These are phyloP conservation scores for Trachemys scripta DNA, from an alignment of 2,113 vertebrate species.

Conservation along the genomic window DNA sequence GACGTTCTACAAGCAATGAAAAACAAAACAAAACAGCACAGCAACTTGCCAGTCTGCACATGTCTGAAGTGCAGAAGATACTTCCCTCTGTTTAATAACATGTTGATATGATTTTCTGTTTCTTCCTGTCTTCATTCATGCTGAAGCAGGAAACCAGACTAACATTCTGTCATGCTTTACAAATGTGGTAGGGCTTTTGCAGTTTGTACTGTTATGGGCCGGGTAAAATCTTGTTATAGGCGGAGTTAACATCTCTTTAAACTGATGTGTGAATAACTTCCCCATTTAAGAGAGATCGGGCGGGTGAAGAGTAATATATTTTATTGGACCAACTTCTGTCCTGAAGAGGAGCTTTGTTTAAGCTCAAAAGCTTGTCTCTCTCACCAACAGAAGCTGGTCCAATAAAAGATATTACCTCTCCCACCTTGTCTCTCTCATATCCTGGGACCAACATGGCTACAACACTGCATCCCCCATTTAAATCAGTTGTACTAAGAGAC, in stretches of 20 bases:
- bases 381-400: not conserved
- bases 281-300: not conserved
- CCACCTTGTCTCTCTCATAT: not conserved
- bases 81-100: not conserved
- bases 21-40: not conserved
- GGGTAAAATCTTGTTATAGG: not conserved
- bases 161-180: not conserved
- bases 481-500: not conserved
- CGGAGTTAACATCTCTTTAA: not conserved
- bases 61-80: not conserved
- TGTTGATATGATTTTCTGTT: not conserved
- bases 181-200: not conserved
- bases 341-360: not conserved
- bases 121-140: conserved; percentile 20
- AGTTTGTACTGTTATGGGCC: not conserved
- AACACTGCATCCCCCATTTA: not conserved
- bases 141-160: not conserved
- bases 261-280: not conserved
- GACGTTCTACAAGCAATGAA: not conserved
- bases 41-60: not conserved
- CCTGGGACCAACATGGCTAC: not conserved
- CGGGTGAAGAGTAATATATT: not conserved
- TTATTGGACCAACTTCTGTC: not conserved
- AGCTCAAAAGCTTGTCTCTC: not conserved
- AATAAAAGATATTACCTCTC: not conserved